These are phyloP conservation scores for Neodiprion virginianus DNA, from an alignment of 1,140 invertebrate species.

Conservation along the genomic window DNA sequence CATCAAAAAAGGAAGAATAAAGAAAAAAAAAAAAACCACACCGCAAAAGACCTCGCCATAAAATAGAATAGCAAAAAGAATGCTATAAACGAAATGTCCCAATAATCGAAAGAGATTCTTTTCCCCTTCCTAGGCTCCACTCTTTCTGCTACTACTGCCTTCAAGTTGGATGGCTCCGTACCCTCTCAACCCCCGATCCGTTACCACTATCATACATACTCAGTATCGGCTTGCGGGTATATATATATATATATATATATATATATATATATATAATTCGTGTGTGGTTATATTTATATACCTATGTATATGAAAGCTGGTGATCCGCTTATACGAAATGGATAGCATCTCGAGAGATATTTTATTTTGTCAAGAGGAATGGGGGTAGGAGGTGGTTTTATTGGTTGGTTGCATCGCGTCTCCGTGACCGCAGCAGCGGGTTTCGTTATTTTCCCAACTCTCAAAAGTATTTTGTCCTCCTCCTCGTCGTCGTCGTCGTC, in stretches of 20 bases:
- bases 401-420: constrained; percentile 5
- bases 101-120: constrained; percentile 38
- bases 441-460: constrained; percentile 3
- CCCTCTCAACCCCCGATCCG: neutral
- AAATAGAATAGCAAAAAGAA: constrained; percentile 25
- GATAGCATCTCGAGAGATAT: constrained; percentile 32
- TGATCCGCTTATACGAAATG: constrained; percentile 42
- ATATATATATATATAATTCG: neutral
- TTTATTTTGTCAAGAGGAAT: constrained; percentile 7
- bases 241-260: neutral
- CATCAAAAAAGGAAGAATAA: neutral
- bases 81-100: constrained; percentile 38
- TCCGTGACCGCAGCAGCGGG: neutral
- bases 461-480: neutral
- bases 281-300: constrained; percentile 20
- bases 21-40: constrained; percentile 7
- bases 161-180: neutral
- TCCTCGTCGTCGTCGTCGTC: neutral
- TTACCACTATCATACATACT: neutral
- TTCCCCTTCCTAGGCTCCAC: constrained; percentile 26
- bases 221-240: neutral
- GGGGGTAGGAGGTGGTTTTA: neutral
- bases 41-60: constrained; percentile 8
- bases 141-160: neutral
- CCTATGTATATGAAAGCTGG: constrained; percentile 5